Conservation (phyloP, 1,140 invertebrate genomes). For the Conus ventricosus region DNA sequence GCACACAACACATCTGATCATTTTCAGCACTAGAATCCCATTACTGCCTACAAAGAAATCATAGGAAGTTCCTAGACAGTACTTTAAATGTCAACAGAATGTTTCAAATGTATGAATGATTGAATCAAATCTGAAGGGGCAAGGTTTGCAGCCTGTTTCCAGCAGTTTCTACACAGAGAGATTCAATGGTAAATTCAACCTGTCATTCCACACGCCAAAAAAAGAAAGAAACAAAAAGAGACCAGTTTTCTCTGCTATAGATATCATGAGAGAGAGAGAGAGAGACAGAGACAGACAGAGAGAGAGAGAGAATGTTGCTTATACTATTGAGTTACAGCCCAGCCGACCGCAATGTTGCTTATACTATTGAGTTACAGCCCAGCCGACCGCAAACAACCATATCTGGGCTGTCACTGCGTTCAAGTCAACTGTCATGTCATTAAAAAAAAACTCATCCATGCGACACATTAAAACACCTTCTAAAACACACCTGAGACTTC, state of each 20-base stretch:
- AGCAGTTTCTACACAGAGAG: constrained; percentile 30
- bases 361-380: too few relatives aligned
- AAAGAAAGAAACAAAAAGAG: constrained; percentile 33
- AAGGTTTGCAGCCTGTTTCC: constrained; percentile 6
- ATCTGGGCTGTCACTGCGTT: too few relatives aligned
- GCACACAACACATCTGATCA: constrained; percentile 40
- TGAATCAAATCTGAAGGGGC: constrained; percentile 29
- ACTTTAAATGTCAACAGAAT: constrained; percentile 43
- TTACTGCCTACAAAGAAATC: constrained; percentile 41
- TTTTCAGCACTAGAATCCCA: constrained; percentile 46
- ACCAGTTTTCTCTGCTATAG: constrained; percentile 26
- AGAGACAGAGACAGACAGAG: too few relatives aligned
- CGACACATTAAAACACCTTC: too few relatives aligned
- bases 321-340: too few relatives aligned
- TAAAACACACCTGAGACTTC: constrained; percentile 7
- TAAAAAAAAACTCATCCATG: too few relatives aligned
- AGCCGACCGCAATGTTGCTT: too few relatives aligned
- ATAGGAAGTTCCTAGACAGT: constrained; percentile 35
- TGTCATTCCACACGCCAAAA: constrained; percentile 43
- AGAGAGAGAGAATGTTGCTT: too few relatives aligned
- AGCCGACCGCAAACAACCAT: too few relatives aligned
- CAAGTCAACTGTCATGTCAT: too few relatives aligned
- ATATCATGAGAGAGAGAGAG: constrained; percentile 1
- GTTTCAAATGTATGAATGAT: constrained; percentile 32
- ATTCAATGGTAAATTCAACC: constrained; percentile 49